phyloP scores from a whole-genome alignment of 2,888 invertebrate genomes.

The Azorinus chamasolen region DNA sequence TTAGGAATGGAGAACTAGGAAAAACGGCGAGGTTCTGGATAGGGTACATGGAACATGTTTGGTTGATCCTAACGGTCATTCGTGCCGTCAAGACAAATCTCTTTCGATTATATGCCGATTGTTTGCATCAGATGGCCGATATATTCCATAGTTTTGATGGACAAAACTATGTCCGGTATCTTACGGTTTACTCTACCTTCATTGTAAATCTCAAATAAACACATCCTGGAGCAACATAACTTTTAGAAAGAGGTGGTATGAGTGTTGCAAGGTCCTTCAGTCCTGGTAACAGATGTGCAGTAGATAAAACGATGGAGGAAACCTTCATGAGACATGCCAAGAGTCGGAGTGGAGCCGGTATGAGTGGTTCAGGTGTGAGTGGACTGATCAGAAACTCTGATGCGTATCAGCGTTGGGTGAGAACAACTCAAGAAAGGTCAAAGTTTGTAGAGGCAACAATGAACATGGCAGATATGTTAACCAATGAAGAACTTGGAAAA shows the following conservation, averaged over 20 bases:
- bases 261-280: constrained; percentile 64
- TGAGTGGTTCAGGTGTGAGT: no score
- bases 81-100: background rate
- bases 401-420: constrained; percentile 59
- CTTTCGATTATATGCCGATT: background rate
- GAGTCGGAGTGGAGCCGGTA: no score
- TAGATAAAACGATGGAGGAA: no score
- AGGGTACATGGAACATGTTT: no score
- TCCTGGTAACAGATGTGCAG: constrained; percentile 62
- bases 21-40: background rate
- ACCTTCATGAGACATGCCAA: no score
- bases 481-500: constrained; percentile 30
- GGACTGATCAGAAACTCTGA: no score
- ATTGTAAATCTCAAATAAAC: no score
- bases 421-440: constrained; percentile 37
- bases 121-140: constrained; percentile 1
- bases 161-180: background rate
- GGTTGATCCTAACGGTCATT: background rate
- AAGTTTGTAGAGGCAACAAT: constrained; percentile 34
- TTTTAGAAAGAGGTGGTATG: constrained; percentile 54
- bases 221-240: constrained; percentile 53
- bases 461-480: no score
- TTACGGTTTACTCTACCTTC: no score
- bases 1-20: background rate
- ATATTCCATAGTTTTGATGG: background rate